Evolutionary conservation across 2,888 invertebrate genomes (phyloP).

Genomic region (Drosophila kambysellisi): DNA sequence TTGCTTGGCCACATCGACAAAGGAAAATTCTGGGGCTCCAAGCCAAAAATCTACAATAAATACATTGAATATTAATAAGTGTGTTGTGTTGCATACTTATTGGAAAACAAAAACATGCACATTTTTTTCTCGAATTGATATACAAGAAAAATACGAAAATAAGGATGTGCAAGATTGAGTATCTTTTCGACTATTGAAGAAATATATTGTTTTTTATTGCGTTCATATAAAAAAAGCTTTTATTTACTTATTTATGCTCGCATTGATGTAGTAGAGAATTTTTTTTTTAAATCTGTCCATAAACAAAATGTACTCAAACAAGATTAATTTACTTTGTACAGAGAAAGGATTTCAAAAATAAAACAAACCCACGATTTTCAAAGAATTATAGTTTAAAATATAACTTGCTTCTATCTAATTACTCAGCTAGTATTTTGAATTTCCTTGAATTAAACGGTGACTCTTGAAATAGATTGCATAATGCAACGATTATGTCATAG

Average conservation of each 20-base stretch:
- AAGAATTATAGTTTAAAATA: not conserved
- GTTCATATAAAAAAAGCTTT: not conserved
- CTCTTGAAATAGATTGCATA: constrained; percentile 1
- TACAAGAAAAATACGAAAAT: not conserved
- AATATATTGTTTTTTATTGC: not conserved
- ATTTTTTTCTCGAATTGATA: not conserved
- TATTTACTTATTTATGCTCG: not conserved
- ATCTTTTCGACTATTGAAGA: not conserved
- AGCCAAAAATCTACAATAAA: not conserved
- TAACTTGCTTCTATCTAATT: not conserved
- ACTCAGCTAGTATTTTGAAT: not conserved
- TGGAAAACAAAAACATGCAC: not conserved
- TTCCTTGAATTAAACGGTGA: not conserved
- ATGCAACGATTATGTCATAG: constrained; percentile 27
- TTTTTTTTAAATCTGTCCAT: too few species aligned
- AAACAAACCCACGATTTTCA: not conserved
- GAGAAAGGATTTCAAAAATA: not conserved
- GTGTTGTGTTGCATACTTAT: not conserved
- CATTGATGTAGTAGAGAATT: not conserved
- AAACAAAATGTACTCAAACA: not conserved
- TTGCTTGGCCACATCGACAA: not conserved
- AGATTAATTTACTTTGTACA: not conserved
- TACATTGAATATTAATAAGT: not conserved
- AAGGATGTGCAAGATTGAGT: not conserved
- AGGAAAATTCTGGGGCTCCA: not conserved